These are phyloP conservation scores for Poeciliopsis prolifica DNA, from an alignment of 2,113 vertebrate genomes.

Conservation along the genomic window DNA sequence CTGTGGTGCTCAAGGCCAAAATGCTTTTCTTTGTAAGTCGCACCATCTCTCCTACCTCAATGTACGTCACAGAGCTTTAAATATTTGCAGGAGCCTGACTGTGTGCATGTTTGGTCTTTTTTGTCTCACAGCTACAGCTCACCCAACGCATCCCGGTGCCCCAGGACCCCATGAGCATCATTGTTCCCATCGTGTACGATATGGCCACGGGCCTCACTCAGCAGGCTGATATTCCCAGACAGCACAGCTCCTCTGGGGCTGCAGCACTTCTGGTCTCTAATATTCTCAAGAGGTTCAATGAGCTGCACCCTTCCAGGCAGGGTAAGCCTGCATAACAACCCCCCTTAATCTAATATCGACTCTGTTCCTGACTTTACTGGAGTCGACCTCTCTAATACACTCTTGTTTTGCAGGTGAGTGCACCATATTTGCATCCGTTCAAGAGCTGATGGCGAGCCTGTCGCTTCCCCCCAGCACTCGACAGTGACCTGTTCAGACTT, in stretches of 20 bases:
- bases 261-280: constrained; percentile 97
- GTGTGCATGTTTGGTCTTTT: not conserved
- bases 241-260: constrained; percentile 96
- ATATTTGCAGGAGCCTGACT: not conserved
- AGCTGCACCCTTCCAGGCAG: constrained; percentile 93
- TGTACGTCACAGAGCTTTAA: not conserved
- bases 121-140: constrained; percentile 88
- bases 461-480: constrained; percentile 91
- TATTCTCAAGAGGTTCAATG: constrained; percentile 98
- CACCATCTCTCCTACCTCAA: not conserved
- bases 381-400: not conserved
- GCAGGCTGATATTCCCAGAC: constrained; percentile 98
- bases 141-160: constrained; percentile 93
- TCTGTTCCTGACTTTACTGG: no score
- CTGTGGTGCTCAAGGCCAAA: constrained; percentile 99
- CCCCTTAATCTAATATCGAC: no score
- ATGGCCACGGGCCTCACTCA: constrained; percentile 98
- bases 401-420: constrained; percentile 90
- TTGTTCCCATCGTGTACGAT: constrained; percentile 98
- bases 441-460: constrained; percentile 98
- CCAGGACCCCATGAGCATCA: constrained; percentile 95
- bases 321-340: constrained; percentile 63
- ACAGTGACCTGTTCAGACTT: constrained; percentile 76
- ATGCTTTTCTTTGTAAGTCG: constrained; percentile 99
- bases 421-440: constrained; percentile 98